phyloP scores from a whole-genome alignment of 1,140 invertebrate genomes.

The Lamellibrachia luymesi region DNA sequence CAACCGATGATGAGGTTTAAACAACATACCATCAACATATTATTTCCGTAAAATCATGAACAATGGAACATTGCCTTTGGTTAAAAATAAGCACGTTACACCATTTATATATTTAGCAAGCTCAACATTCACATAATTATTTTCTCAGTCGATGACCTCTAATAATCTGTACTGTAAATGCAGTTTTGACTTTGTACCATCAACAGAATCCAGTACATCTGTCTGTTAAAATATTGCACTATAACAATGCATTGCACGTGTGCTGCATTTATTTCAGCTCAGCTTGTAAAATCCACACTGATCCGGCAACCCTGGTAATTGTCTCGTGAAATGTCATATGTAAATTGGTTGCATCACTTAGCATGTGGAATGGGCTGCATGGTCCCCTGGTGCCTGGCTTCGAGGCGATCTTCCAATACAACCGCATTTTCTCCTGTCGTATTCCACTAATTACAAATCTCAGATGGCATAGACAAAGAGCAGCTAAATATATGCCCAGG shows the following conservation, averaged over 20 bases:
- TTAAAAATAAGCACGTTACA: too few species aligned
- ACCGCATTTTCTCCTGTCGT: neutral
- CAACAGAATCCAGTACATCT: too few species aligned
- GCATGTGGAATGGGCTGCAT: neutral
- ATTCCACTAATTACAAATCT: neutral
- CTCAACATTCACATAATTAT: too few species aligned
- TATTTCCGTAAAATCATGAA: too few species aligned
- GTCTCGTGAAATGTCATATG: neutral
- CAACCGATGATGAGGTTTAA: too few species aligned
- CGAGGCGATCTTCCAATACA: neutral
- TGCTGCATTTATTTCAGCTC: neutral
- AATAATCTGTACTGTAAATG: too few species aligned
- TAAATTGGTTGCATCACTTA: neutral
- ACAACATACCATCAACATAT: too few species aligned
- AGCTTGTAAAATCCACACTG: neutral
- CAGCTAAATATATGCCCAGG: neutral
- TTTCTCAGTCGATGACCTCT: too few species aligned
- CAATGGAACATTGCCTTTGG: too few species aligned
- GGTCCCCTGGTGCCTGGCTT: neutral
- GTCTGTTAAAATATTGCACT: too few species aligned
- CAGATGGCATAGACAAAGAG: neutral
- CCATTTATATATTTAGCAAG: too few species aligned
- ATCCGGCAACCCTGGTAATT: neutral
- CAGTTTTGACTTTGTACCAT: too few species aligned
- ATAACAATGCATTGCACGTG: neutral